Evolutionary conservation across 2,888 invertebrate species (phyloP), one percentile per base, ranked within the genome.

Genomic region (Micoletzkya japonica): DNA sequence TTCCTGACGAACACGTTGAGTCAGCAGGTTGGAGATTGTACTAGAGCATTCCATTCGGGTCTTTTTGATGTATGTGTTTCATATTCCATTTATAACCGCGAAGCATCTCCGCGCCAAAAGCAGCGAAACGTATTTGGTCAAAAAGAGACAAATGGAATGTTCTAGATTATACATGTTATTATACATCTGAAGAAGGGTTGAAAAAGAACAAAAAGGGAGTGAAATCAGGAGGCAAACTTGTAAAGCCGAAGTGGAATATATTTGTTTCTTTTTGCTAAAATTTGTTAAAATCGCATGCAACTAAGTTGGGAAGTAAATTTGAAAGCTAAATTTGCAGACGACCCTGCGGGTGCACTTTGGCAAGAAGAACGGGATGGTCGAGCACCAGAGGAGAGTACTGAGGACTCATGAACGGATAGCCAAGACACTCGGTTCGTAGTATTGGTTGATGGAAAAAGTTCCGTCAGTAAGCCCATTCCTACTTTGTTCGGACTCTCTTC

Each of bases 341-440:
- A 79, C 85, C 10, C 74, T 85, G 10, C 77, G 85, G n/a, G 85
- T 85, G 32, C 85, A 85, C 67, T 80, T 84, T 54, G 85, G 85
- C n/a, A 76, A 76, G 54, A 85, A 82, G 63, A 82, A 82, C 70
- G 85, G 85, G 36, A 81, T 85, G 80, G 82, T 85, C 14, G 82
- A 85, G 74, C 85, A 85, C 61, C 85, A 85, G 64, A 76, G 83
- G 28, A 74, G 82, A 10, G 84, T 88, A 0, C 83, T 85, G 28
- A 74, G 83, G 49, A 86, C 86, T 57, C 87, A 88, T 71, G 86
- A 87, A 67, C 88, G 90, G 76, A 89, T 89, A 4, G 89, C 89
- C 2, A 86, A 89, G 52, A 90, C 90, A 72, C 85, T 90, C 6
- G 89, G 67, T 64, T 49, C 50, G 52, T 52, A 28, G 10, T 57